Conservation (phyloP, 2,888 invertebrate genomes). For the Polia nebulosa region DNA sequence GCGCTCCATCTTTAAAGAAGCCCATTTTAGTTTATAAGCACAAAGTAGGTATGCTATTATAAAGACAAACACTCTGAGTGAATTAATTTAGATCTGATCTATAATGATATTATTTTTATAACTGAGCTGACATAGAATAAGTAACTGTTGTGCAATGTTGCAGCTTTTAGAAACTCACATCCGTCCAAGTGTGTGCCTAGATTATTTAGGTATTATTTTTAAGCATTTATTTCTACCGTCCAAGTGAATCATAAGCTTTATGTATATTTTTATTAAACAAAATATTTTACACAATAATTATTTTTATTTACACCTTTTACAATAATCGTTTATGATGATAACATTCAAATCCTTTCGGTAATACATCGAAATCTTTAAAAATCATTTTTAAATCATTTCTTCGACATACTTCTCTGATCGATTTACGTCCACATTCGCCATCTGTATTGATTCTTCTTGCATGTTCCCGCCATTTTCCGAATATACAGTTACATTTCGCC, state of each 20-base stretch:
- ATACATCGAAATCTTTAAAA: slow-evolving; percentile 76
- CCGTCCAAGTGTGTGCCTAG: slow-evolving; percentile 52
- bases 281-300: slow-evolving; percentile 43
- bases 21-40: slow-evolving; percentile 10
- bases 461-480: slow-evolving; percentile 86
- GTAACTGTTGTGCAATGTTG: slow-evolving; percentile 19
- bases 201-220: slow-evolving; percentile 34
- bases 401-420: slow-evolving; percentile 80
- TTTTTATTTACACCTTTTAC: slow-evolving; percentile 59
- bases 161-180: slow-evolving; percentile 34
- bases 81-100: slow-evolving; percentile 47
- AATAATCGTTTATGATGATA: slow-evolving; percentile 74
- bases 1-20: not conserved
- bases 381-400: slow-evolving; percentile 79
- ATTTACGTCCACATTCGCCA: slow-evolving; percentile 72
- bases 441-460: slow-evolving; percentile 77
- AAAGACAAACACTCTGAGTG: slow-evolving; percentile 14
- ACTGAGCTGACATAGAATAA: slow-evolving; percentile 28
- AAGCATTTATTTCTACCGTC: slow-evolving; percentile 37
- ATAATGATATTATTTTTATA: slow-evolving; percentile 32
- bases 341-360: slow-evolving; percentile 83
- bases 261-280: slow-evolving; percentile 31
- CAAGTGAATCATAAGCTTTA: slow-evolving; percentile 32
- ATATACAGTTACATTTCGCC: slow-evolving; percentile 85
- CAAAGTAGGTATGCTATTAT: slow-evolving; percentile 6